Base-by-base conservation (phyloP, 2,888 invertebrate genomes). In the Rhogogaster chlorosoma region DNA sequence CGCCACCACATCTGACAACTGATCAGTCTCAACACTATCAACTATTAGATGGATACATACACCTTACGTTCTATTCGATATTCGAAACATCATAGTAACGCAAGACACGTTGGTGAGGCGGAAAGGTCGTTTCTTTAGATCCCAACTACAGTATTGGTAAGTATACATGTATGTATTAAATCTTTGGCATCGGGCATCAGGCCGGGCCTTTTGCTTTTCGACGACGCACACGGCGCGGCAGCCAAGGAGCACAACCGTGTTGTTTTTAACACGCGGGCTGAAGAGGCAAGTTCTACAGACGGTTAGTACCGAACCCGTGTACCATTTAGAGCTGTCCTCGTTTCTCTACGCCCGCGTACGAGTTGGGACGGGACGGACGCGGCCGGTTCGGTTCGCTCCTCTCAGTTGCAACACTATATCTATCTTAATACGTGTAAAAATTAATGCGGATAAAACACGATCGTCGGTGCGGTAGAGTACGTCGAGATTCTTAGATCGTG, bases 311-410 rank as follows among this genome's bases (percentile, higher is more conserved):
- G 12, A 36, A 36, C 61, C 29, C 61, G 80, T 80, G 80, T 80
- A 77, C 77, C 77, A 77, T 77, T 77, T 77, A 53, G 77, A 77
- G 53, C 77, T 77, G 80, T 80, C 61, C 80, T 80, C 80, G 80
- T 80, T 80, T 80, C 61, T 80, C 22, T 38, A 61, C 36, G 57
- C 36, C 38, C 61, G 36, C 36, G 61, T 22, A 80, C 18, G 49
- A 29, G 12, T 32, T 32, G 32, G 6, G 18, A 38, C 73, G 73
- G 6, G 12, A 42, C 42, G 42, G 26, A 26, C 36, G 32, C 32
- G 38, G 9, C 1, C n/a, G 18, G 12, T 38, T 42, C 22, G 9
- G 71, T 26, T 38, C 12, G 12, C 42, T 73, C 18, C 18, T 22
- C 18, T 38, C 26, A 42, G 42, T 26, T 73, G 73, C 73, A 73